A percentile compares a stretch with the other conserved stretches of the same genome.
Conservation (phyloP, 2,113 vertebrate genomes). For the Chiloscyllium plagiosum region DNA sequence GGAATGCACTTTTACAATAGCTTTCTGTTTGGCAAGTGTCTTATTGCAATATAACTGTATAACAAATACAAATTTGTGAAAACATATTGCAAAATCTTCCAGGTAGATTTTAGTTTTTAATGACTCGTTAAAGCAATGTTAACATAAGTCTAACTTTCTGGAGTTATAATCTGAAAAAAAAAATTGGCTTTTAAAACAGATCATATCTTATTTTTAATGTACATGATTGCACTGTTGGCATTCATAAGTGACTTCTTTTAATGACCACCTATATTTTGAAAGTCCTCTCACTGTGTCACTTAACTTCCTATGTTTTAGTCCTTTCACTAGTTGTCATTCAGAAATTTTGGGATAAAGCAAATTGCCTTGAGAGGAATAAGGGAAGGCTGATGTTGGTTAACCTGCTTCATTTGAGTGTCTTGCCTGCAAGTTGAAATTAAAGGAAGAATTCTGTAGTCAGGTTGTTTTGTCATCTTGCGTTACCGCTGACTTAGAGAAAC, state of each 20-base stretch:
- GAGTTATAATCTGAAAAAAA: background rate
- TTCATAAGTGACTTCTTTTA: background rate
- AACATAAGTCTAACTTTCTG: background rate
- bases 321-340: background rate
- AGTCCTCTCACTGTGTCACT: background rate
- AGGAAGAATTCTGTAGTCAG: background rate
- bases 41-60: background rate
- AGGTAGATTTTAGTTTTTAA: background rate
- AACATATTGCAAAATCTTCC: background rate
- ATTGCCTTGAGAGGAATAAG: background rate
- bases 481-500: background rate
- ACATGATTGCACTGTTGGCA: background rate
- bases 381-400: background rate
- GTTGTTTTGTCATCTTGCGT: background rate
- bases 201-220: background rate
- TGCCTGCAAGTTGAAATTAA: background rate
- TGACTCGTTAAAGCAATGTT: background rate
- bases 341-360: background rate
- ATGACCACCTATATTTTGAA: background rate
- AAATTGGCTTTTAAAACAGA: background rate
- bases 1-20: background rate
- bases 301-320: background rate
- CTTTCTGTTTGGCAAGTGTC: background rate
- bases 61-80: background rate
- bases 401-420: background rate